Evolutionary conservation across 2,113 vertebrate species (phyloP).

Genomic region (Erinaceus europaeus): DNA sequence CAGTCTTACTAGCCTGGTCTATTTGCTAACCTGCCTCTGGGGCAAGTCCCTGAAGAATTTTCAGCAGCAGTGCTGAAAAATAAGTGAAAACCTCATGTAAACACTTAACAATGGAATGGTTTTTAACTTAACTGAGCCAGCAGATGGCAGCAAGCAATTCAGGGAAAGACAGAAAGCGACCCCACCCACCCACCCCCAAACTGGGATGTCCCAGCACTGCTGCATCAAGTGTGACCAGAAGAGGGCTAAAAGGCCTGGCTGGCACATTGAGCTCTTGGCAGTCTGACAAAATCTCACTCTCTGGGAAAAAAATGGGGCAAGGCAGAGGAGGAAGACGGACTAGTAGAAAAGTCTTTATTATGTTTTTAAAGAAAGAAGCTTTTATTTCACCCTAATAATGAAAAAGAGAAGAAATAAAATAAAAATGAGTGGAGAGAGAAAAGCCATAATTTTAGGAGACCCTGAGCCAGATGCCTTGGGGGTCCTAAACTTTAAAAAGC

Average conservation of each 20-base stretch:
- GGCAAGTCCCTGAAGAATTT: background rate
- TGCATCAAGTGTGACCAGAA: background rate
- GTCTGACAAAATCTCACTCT: background rate
- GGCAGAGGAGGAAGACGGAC: background rate
- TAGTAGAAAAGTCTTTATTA: constrained; percentile 30
- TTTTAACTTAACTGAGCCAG: constrained; percentile 18
- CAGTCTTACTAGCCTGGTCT: no score
- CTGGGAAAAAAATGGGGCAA: background rate
- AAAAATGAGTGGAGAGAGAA: no score
- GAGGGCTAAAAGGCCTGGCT: background rate
- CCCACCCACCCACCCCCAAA: fast-evolving
- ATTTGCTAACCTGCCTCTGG: background rate
- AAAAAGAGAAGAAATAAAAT: constrained; percentile 18
- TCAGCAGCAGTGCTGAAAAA: background rate
- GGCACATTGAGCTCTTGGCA: background rate
- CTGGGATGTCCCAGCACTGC: background rate
- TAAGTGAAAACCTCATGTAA: background rate
- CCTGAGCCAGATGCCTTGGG: background rate
- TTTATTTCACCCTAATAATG: constrained; percentile 47
- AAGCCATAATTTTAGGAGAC: no score
- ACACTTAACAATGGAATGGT: background rate
- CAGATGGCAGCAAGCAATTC: constrained; percentile 65
- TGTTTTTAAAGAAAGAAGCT: constrained; percentile 50
- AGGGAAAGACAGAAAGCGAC: background rate
- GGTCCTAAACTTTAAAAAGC: background rate